Conservation (phyloP, 37 sponge, comb jelly and placozoan genomes). For the Axinella damicornis region DNA sequence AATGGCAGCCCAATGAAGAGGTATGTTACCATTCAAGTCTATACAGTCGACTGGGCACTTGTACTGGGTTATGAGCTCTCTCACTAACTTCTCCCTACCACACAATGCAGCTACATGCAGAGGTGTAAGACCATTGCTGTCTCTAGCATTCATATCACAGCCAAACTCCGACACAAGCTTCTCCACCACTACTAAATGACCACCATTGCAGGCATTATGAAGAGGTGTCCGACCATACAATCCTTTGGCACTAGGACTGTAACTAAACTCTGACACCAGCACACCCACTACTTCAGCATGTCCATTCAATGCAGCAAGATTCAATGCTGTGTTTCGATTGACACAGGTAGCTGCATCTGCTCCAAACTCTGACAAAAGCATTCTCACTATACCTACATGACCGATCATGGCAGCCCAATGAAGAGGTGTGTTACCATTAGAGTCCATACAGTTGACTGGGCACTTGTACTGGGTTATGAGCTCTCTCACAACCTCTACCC, state of each 20-base stretch:
- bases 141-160: slow-evolving; percentile 3
- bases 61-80: background rate
- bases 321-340: background rate
- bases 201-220: background rate
- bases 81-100: background rate
- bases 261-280: slow-evolving; percentile 4
- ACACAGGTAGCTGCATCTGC: no score
- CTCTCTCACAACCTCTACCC: background rate
- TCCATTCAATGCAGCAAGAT: background rate
- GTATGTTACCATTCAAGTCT: background rate
- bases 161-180: background rate
- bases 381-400: background rate
- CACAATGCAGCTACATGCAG: background rate
- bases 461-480: slow-evolving; percentile 7
- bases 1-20: slow-evolving; percentile 11
- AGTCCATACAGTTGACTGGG: background rate
- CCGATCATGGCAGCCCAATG: slow-evolving; percentile 4
- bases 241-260: background rate
- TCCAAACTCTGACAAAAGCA: slow-evolving; percentile 10
- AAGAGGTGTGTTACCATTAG: slow-evolving; percentile 2
- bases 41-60: background rate
- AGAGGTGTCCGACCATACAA: background rate
- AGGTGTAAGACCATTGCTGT: background rate
- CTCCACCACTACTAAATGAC: background rate
- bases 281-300: background rate